Percentiles rank a stretch among this genome's conserved stretches.
Conservation (phyloP, 2,113 vertebrate genomes). For the Genyomyrus donnyi region DNA sequence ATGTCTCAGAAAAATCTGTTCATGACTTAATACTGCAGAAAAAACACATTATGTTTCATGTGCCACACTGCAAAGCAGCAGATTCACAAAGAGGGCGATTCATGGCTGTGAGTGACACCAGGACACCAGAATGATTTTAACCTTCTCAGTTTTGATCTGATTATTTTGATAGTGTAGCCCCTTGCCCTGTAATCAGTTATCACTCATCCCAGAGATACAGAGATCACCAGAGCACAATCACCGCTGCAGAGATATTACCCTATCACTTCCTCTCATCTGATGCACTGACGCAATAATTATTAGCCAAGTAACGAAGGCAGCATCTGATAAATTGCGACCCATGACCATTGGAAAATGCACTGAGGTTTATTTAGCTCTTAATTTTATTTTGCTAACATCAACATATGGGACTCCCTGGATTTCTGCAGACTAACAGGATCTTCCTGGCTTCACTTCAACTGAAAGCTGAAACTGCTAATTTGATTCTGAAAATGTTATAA, state of each 20-base stretch:
- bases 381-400: not conserved
- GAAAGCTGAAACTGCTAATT: not conserved
- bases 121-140: not conserved
- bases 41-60: not conserved
- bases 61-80: not conserved
- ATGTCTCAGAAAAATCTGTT: not conserved
- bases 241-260: not conserved
- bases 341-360: not conserved
- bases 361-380: not conserved
- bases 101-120: not conserved
- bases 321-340: not conserved
- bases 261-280: not conserved
- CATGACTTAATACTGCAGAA: not conserved
- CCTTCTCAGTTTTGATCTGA: not conserved
- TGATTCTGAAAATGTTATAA: not conserved
- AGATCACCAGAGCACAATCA: not conserved
- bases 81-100: not conserved
- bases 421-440: not conserved
- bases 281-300: not conserved
- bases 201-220: not conserved
- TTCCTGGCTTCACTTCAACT: not conserved
- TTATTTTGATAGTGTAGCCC: not conserved
- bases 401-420: not conserved
- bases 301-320: not conserved
- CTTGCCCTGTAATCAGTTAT: not conserved